Evolutionary conservation across 1,140 invertebrate species (phyloP).

Genomic region (Oppia nitens): DNA sequence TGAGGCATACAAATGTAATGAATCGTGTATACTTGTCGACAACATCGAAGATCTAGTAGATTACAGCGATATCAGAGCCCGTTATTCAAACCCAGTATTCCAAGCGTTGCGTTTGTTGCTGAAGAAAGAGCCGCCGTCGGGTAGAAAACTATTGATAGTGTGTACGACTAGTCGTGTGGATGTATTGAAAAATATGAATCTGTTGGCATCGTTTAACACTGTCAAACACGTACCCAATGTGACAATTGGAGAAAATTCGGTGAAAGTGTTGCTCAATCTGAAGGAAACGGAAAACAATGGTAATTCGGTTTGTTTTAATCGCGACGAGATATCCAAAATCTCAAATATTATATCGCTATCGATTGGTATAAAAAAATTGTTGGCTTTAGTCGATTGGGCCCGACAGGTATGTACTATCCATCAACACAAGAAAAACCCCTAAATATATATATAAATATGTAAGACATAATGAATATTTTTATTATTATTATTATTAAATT

Average conservation of each 20-base stretch:
- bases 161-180: slow-evolving; percentile 79
- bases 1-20: slow-evolving; percentile 89
- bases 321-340: slow-evolving; percentile 56
- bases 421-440: too few species aligned
- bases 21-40: slow-evolving; percentile 92
- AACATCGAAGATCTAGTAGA: slow-evolving; percentile 80
- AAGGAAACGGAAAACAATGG: slow-evolving; percentile 39
- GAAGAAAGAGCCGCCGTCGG: slow-evolving; percentile 81
- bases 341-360: slow-evolving; percentile 60
- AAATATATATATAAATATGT: slow-evolving; percentile 5
- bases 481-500: too few species aligned
- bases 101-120: slow-evolving; percentile 84
- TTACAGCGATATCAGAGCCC: slow-evolving; percentile 90
- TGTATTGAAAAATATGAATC: slow-evolving; percentile 85
- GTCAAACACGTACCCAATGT: slow-evolving; percentile 80
- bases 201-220: slow-evolving; percentile 74
- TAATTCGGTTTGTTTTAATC: slow-evolving; percentile 51
- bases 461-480: too few species aligned
- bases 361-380: slow-evolving; percentile 87
- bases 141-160: slow-evolving; percentile 75
- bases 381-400: slow-evolving; percentile 71
- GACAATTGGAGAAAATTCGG: slow-evolving; percentile 60
- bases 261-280: slow-evolving; percentile 44
- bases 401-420: slow-evolving; percentile 42
- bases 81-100: slow-evolving; percentile 91